Evolutionary conservation across 2,113 vertebrate genomes (phyloP), one percentile per base, ranked within the genome.

Genomic region (Petaurus breviceps): DNA sequence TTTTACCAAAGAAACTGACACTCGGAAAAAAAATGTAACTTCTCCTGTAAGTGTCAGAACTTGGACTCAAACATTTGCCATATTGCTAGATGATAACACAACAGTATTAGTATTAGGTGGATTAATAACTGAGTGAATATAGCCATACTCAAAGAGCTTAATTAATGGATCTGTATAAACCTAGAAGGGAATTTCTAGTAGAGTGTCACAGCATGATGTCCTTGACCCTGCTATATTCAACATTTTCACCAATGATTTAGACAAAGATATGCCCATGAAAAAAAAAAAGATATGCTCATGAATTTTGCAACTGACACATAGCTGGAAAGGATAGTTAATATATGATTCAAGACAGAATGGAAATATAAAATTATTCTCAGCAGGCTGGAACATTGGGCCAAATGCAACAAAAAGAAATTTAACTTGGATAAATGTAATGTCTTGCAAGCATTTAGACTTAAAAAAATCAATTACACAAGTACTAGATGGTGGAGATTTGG

Each of bases 1-100:
- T 49, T 91, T 37, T 4, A 57, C 61, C 55, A 46, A 53, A 23
- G 46, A 96, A 95, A 92, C 25, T 50, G 77, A 97, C 90, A 54
- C 37, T 84, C 77, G 14, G 55, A 31, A 2, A 93, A 2, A 93
- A 3, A 8, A 37, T 91, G 93, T 55, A 57, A 55, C 26, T 52
- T 31, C 23, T 50, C 51, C 57, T 0, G n/a, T 52, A n/a, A 0
- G 37, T 23, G 57, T 37, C 92, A 55, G 92, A 92, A 46, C n/a
- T 9, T 26, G 52, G 43, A 50, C 92, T 95, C 92, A 94, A 77
- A n/a, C 68, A 77, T 77, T n/a, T 77, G 68, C 37, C 31, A 37
- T 68, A 68, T 68, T 68, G 31, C 31, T 77, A 77, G 68, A 6
- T 2, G n/a, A n/a, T 49, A 57, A 92, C 7, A 54, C 51, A 49